Evolutionary conservation across 2,113 vertebrate genomes (phyloP).

Genomic region (Vireo altiloquus): DNA sequence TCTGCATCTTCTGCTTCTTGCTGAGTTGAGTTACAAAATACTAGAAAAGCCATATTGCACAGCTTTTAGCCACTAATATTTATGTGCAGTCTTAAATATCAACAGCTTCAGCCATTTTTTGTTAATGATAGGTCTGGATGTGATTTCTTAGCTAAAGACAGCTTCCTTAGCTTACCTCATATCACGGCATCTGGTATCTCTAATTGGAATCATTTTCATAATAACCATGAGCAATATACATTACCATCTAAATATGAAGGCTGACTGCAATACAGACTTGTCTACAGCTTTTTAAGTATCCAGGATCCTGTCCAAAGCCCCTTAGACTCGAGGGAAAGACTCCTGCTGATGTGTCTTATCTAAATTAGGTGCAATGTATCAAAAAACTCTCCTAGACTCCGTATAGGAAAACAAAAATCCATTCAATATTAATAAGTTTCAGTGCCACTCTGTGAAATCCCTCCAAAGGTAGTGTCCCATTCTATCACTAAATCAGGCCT

Average conservation of each 20-base stretch:
- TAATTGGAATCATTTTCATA: constrained; percentile 67
- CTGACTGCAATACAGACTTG: constrained; percentile 38
- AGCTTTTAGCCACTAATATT: neutral
- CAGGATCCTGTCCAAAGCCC: constrained; percentile 44
- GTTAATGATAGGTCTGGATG: constrained; percentile 36
- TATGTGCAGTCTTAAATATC: constrained; percentile 6
- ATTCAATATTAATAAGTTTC: neutral
- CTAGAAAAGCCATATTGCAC: neutral
- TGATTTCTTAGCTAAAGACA: constrained; percentile 29
- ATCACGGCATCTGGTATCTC: constrained; percentile 53
- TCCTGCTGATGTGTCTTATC: neutral
- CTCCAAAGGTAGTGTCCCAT: neutral
- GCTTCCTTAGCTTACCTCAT: constrained; percentile 58
- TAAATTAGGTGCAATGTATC: neutral
- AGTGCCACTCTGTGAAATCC: neutral
- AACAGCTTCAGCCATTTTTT: constrained; percentile 32
- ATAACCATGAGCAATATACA: constrained; percentile 59
- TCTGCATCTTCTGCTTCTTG: neutral
- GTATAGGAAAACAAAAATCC: neutral
- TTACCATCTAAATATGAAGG: constrained; percentile 51
- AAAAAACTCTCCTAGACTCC: neutral
- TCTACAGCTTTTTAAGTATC: constrained; percentile 25
- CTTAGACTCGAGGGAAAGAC: neutral
- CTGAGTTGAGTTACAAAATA: neutral
- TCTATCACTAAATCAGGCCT: neutral